Base-by-base conservation (phyloP, 2,113 vertebrate species). In the Sakesphorus luctuosus region DNA sequence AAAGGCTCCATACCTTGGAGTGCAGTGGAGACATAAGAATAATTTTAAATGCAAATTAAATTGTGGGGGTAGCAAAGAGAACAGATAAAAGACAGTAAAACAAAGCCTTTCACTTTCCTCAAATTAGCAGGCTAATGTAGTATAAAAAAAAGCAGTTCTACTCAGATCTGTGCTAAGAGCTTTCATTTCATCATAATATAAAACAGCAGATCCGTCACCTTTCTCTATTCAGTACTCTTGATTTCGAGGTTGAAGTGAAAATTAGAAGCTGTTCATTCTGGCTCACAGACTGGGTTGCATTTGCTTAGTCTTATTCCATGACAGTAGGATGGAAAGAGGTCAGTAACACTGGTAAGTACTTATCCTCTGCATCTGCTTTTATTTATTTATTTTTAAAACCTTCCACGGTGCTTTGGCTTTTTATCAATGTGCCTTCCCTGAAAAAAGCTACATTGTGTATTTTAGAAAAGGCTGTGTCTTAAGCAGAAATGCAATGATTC, bases 11-110 rank as follows among this genome's bases (percentile, higher is more conserved):
- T 96, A 98, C 98, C 98, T 98, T 97, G 66, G 91, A 97, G 91
- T 97, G 94, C 94, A 72, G 67, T 96, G 94, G 93, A 98, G 97
- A 98, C 97, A 97, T 71, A 96, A 97, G 97, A 98, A 97, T 98
- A 97, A 98, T 98, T 98, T 98, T 96, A 97, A 97, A 98, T 98
- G 98, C 98, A 98, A 98, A 98, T 98, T 94, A 98, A 98, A 98
- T 95, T 98, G 98, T 98, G 98, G 97, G 97, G 98, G 98, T 98
- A 97, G 98, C 78, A 90, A 97, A 97, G 91, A 97, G 97, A 98
- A 97, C 96, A 98, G 97, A 98, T 94, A 96, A 98, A 98, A 98
- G 97, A 97, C 97, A 97, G 98, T 97, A 97, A 98, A 97, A 98
- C 97, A 98, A 98, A 98, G 97, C 98, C 97, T 97, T 98, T 97